Evolutionary conservation across 1,140 invertebrate genomes (phyloP), one percentile per base, ranked within the genome.

Genomic region (Meloidogyne hapla): DNA sequence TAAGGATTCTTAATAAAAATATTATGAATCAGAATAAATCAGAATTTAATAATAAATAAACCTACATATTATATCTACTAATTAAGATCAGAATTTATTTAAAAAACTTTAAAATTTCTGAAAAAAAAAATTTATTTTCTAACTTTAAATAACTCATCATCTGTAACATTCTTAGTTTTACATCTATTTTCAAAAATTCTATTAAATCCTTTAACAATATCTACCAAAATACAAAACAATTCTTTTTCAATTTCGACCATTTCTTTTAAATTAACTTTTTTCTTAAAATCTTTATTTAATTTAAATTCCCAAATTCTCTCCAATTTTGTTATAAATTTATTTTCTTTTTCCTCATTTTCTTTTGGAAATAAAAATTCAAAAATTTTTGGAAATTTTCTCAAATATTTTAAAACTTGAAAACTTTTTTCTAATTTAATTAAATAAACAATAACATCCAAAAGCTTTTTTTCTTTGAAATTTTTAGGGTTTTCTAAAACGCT

Each of bases 371-470:
- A 56, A 56, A n/a, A n/a, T 56, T 56, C 48, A 56, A 8, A 56
- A 56, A 56, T n/a, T n/a, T n/a, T n/a, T n/a, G 48, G 48, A n/a
- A 56, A 56, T 56, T 56, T n/a, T 56, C n/a, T 56, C 12, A 56
- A 56, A 56, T 56, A 21, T 56, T 56, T 56, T n/a, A 56, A n/a
- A n/a, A 56, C 4, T n/a, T 56, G 8, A 56, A 56, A 56, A n/a
- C 48, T 4, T 56, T 56, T 56, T n/a, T n/a, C 48, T 8, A 56
- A n/a, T 9, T n/a, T n/a, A 56, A n/a, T 56, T 56, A 56, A 56
- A 56, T 56, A 56, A 56, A 56, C n/a, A n/a, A 56, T 56, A n/a
- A 56, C 6, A 56, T 56, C 48, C 48, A 56, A 56, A 6, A 56
- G 2, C 8, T 56, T 56, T n/a, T 48, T 48, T 48, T 56, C n/a